Evolutionary conservation across 2,888 invertebrate genomes (phyloP).

Genomic region (Sabellastarte sp.): DNA sequence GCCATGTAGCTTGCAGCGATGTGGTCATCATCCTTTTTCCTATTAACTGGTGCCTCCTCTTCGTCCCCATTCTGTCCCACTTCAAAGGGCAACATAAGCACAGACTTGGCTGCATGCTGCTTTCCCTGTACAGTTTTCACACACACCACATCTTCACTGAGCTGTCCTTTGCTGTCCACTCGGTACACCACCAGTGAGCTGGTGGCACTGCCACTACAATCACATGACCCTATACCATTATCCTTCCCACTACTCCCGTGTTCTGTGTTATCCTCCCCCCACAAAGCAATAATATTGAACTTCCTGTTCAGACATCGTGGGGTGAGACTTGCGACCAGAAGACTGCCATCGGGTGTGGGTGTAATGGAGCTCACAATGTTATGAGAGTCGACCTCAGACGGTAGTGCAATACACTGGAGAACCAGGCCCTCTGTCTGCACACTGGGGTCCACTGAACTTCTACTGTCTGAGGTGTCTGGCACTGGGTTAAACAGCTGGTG

Average conservation of each 20-base stretch:
- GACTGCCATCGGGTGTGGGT: constrained; percentile 71
- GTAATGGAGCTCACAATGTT: constrained; percentile 65
- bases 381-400: constrained; percentile 22
- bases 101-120: no score
- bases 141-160: constrained; percentile 36
- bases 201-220: no score
- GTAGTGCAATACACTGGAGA: constrained; percentile 51
- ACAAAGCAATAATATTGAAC: constrained; percentile 18
- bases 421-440: constrained; percentile 24
- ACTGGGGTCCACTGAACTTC: background rate
- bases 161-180: no score
- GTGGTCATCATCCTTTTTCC: background rate
- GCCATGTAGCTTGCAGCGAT: constrained; percentile 63
- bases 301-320: constrained; percentile 26
- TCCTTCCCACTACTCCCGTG: constrained; percentile 74
- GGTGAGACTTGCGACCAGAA: constrained; percentile 64
- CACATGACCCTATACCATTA: no score
- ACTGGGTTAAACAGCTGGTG: no score
- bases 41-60: constrained; percentile 28
- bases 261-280: constrained; percentile 74
- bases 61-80: constrained; percentile 37
- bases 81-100: constrained; percentile 46
- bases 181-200: no score
- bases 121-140: no score
- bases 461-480: background rate